Evolutionary conservation across 1,140 invertebrate species (phyloP), one percentile per base, ranked within the genome.

Genomic region (Aphis craccivora): DNA sequence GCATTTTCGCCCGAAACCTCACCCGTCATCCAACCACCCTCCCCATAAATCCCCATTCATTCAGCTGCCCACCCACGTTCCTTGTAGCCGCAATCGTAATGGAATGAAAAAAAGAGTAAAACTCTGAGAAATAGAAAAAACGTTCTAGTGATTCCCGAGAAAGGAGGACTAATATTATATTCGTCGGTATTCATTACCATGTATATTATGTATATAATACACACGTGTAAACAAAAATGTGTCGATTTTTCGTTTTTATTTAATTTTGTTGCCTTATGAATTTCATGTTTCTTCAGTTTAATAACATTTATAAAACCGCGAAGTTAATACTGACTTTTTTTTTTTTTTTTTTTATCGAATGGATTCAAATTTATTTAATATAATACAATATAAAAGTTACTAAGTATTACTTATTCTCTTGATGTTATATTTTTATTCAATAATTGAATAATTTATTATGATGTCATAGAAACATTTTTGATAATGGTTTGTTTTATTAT

Each of bases 41-140:
- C 9, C 25, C 25, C 43, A 43, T 86, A 84, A 84, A 84, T 84
- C 83, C 83, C 40, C 83, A 84, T 84, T 86, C 84, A 40, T 11
- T 45, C 40, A 30, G 84, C 43, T 45, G 23, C 37, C 37, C 84
- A n/a, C 84, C 84, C 40, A 45, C 84, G 84, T 86, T 18, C 83
- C 23, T n/a, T 83, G 81, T 43, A 40, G 37, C 40, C 40, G 4
- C 84, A 86, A 45, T 86, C 84, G 43, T 86, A 86, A 86, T 86
- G 43, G 84, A 86, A 86, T 45, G 84, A 86, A 86, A 86, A 86
- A 43, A 86, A 86, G 23, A 86, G 84, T 76, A 76, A 76, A 76
- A 76, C 60, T 76, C 30, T n/a, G 25, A 86, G 23, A 86, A 86
- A 48, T 25, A n/a, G 11, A 86, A 76, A 76, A 86, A 86, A 83